Conservation (phyloP, 2,113 vertebrate species). For the Excalfactoria chinensis region DNA sequence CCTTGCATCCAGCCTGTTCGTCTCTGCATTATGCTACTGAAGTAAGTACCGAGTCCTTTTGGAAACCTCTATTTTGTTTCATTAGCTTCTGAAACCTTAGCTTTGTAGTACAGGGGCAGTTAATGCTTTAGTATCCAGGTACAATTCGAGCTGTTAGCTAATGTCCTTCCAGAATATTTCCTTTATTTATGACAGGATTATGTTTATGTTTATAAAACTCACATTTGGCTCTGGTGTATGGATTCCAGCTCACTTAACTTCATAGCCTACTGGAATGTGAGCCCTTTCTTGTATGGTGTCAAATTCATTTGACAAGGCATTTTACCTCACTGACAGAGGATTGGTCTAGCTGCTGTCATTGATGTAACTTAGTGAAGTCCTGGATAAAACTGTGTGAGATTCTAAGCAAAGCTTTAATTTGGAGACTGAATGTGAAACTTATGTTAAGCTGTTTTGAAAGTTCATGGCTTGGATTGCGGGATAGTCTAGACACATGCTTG, state of each 20-base stretch:
- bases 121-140: background rate
- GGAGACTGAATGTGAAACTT: background rate
- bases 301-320: background rate
- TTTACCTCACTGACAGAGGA: background rate
- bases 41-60: constrained; percentile 73
- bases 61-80: background rate
- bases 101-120: background rate
- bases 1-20: constrained; percentile 85
- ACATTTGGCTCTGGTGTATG: background rate
- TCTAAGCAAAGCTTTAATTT: background rate
- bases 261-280: background rate
- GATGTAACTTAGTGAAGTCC: background rate
- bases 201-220: background rate
- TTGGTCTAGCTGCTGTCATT: background rate
- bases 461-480: background rate
- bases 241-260: background rate
- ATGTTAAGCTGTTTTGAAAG: background rate
- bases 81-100: background rate
- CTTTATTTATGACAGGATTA: background rate
- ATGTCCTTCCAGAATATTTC: background rate
- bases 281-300: background rate
- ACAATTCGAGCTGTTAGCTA: background rate
- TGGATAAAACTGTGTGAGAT: background rate
- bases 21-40: constrained; percentile 85
- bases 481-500: background rate